phyloP scores from a whole-genome alignment of 2,888 invertebrate species.

The Oligia strigilis region DNA sequence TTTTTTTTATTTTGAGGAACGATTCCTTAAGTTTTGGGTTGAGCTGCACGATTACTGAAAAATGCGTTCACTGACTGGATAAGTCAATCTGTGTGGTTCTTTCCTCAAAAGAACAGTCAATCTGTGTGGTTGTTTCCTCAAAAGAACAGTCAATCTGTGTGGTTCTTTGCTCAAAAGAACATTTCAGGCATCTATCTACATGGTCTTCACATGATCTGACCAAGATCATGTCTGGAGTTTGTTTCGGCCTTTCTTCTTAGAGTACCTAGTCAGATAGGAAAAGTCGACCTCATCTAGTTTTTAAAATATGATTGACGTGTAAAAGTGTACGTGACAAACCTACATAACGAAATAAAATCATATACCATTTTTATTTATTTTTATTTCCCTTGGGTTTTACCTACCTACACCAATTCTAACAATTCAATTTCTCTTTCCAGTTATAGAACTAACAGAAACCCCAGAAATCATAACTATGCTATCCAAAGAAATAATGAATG shows the following conservation, averaged over 20 bases:
- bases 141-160: neutral
- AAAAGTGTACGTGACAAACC: too few relatives aligned
- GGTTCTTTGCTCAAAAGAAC: neutral
- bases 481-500: constrained; percentile 91
- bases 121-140: neutral
- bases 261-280: too few relatives aligned
- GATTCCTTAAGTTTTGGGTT: neutral
- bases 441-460: constrained; percentile 92
- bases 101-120: neutral
- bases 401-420: constrained; percentile 11
- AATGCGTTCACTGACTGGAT: neutral
- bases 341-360: too few relatives aligned
- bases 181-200: neutral
- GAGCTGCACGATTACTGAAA: neutral
- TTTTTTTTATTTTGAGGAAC: neutral
- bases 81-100: neutral
- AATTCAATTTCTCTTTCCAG: constrained; percentile 79
- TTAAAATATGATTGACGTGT: too few relatives aligned
- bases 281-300: too few relatives aligned
- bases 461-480: constrained; percentile 87
- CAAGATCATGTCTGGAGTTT: neutral
- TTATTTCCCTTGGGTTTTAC: neutral
- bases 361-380: neutral
- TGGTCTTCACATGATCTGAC: neutral
- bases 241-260: too few relatives aligned